phyloP scores from a whole-genome alignment of 1,140 invertebrate species.

The Cyclina sinensis region DNA sequence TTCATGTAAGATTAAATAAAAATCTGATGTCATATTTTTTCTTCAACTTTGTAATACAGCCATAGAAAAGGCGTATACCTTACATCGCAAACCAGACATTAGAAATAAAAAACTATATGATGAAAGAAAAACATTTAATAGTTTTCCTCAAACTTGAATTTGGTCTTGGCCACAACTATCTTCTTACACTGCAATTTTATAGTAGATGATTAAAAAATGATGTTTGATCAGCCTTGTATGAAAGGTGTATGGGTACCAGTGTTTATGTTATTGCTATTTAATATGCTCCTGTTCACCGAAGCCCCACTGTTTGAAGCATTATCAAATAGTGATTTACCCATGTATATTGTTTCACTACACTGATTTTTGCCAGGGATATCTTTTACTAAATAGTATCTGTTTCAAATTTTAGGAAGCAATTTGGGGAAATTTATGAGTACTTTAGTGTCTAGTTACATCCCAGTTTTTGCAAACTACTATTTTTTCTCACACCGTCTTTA shows the following conservation, averaged over 20 bases:
- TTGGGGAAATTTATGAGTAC: slow-evolving; percentile 27
- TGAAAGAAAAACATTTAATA: no score
- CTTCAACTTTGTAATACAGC: no score
- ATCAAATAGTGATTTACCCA: slow-evolving; percentile 20
- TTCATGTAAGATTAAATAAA: no score
- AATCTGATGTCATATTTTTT: no score
- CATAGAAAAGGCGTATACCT: no score
- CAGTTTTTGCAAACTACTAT: neutral
- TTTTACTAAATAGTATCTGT: slow-evolving; percentile 6
- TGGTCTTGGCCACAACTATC: neutral
- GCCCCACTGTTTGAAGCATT: slow-evolving; percentile 2
- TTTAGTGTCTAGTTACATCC: neutral
- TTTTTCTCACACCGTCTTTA: neutral
- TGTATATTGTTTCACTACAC: slow-evolving; percentile 29
- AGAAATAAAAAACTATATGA: no score
- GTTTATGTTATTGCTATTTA: slow-evolving; percentile 23
- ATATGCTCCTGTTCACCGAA: neutral
- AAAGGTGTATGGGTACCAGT: slow-evolving; percentile 3
- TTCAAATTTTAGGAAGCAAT: neutral
- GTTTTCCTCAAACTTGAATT: neutral
- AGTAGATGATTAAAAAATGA: slow-evolving; percentile 3
- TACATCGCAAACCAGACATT: no score
- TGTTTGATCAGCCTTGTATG: slow-evolving; percentile 17
- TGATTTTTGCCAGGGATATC: slow-evolving; percentile 2
- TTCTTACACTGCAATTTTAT: slow-evolving; percentile 35